A percentile compares a stretch with the other conserved stretches of the same genome.
phyloP scores from a whole-genome alignment of 2,888 invertebrate species.

The Drosophila recens region DNA sequence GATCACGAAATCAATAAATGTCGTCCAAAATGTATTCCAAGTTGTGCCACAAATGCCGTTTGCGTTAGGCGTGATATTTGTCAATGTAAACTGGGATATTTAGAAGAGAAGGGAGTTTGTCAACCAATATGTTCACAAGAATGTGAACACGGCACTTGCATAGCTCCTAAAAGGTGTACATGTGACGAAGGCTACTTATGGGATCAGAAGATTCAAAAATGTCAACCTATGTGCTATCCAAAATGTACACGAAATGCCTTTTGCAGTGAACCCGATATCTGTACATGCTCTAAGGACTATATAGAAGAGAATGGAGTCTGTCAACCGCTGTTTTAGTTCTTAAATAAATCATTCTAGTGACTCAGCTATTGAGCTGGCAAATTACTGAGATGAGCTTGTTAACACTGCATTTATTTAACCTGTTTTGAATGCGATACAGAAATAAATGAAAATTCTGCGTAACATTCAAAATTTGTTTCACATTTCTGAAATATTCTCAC shows the following conservation, averaged over 20 bases:
- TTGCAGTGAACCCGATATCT: not conserved
- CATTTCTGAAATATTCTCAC: too few relatives aligned
- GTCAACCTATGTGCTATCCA: not conserved
- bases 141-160: not conserved
- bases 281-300: not conserved
- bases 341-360: too few relatives aligned
- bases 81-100: not conserved
- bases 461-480: too few relatives aligned
- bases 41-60: not conserved
- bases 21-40: not conserved
- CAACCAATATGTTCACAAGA: not conserved
- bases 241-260: not conserved
- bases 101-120: not conserved
- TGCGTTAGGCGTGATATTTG: not conserved
- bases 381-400: not conserved
- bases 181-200: not conserved
- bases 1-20: too few relatives aligned
- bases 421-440: too few relatives aligned
- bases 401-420: too few relatives aligned
- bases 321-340: not conserved
- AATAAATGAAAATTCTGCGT: too few relatives aligned
- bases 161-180: not conserved
- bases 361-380: too few relatives aligned
- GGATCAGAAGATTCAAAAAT: not conserved
- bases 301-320: not conserved